Evolutionary conservation across 2,113 vertebrate genomes (phyloP), one percentile per base, ranked within the genome.

Genomic region (Monopterus albus): DNA sequence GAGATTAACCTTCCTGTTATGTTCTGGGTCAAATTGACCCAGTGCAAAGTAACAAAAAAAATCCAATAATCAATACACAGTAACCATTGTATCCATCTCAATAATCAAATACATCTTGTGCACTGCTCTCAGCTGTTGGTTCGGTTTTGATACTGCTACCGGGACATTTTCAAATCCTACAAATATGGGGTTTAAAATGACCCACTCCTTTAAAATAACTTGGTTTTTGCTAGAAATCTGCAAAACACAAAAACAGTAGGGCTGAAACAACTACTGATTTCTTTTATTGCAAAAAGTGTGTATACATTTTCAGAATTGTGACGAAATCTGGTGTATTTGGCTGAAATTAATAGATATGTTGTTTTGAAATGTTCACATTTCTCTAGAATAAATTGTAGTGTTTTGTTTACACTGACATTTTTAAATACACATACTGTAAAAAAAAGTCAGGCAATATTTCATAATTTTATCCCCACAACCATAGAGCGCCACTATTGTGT

Each of bases 21-120:
- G n/a, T n/a, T n/a, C n/a, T n/a, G n/a, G n/a, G n/a, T n/a, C n/a
- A n/a, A n/a, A n/a, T n/a, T n/a, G n/a, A n/a, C n/a, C n/a, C n/a
- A n/a, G n/a, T n/a, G n/a, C n/a, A n/a, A n/a, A n/a, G n/a, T n/a
- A n/a, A n/a, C n/a, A n/a, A n/a, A n/a, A n/a, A n/a, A n/a, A 20
- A 79, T 18, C 21, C 25, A 52, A 64, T 64, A 59, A 69, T 51
- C 58, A 64, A 63, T 46, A 28, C 18, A 29, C 28, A 50, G 25
- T 38, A 57, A 51, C 33, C 57, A 51, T 29, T 63, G 7, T 36
- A 13, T 29, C 21, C 29, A 23, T 42, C 42, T 38, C 43, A 38
- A 17, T 36, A 33, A 47, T 46, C 25, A 65, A 78, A 65, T 40
- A 13, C 28, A 38, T 65, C 29, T 50, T 70, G 20, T 63, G 42